phyloP scores from a whole-genome alignment of 1,140 invertebrate species.

The Leptinotarsa lineolata region DNA sequence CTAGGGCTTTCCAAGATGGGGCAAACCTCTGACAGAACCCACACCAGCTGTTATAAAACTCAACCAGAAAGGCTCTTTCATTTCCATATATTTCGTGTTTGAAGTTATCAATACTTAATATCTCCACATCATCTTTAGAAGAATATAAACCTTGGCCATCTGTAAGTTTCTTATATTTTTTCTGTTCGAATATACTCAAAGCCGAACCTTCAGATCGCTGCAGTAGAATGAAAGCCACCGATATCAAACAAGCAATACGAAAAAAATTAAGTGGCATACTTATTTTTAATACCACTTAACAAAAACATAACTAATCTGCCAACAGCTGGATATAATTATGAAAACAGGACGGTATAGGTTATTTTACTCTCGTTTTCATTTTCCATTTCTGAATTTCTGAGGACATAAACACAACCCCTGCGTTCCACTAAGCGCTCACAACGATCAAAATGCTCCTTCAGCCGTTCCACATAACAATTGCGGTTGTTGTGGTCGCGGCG shows the following conservation, averaged over 20 bases:
- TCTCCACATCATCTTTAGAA: slow-evolving; percentile 62
- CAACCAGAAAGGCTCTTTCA: slow-evolving; percentile 70
- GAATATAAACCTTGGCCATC: slow-evolving; percentile 62
- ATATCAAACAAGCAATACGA: background rate
- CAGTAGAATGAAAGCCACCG: background rate
- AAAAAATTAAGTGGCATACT: slow-evolving; percentile 7
- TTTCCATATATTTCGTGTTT: slow-evolving; percentile 63
- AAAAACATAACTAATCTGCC: background rate
- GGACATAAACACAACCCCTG: no score
- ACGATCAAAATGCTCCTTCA: no score
- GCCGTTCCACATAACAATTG: no score
- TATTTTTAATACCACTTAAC: background rate
- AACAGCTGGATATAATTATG: no score
- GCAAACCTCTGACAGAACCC: slow-evolving; percentile 84
- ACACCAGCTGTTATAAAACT: slow-evolving; percentile 91
- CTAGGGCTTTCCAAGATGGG: slow-evolving; percentile 76
- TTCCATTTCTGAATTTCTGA: no score
- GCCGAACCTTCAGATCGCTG: background rate
- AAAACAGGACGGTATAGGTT: no score
- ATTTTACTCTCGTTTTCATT: no score
- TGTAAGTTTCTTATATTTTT: slow-evolving; percentile 33
- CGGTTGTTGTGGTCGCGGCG: no score
- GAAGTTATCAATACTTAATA: slow-evolving; percentile 66
- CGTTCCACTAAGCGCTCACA: no score
- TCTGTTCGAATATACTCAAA: slow-evolving; percentile 18